These are phyloP conservation scores for Brenthis hecate DNA, from an alignment of 2,888 invertebrate genomes.

Conservation along the genomic window DNA sequence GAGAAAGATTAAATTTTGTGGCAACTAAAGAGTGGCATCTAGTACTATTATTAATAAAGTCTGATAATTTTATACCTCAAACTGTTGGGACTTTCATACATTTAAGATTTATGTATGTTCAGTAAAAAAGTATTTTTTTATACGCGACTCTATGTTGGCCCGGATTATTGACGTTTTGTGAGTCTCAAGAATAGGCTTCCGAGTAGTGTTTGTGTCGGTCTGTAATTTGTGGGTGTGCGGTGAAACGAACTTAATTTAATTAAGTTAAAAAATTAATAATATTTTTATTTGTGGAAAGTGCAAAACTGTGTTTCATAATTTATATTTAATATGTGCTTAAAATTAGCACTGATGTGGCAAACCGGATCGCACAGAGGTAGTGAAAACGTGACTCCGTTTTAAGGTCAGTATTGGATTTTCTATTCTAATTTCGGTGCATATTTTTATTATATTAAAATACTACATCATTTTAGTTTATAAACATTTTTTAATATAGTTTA, in stretches of 20 bases:
- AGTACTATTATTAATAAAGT: neutral
- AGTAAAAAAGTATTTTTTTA: slow-evolving; percentile 8
- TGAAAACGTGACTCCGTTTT: slow-evolving; percentile 75
- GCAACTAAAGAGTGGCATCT: slow-evolving; percentile 13
- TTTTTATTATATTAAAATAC: neutral
- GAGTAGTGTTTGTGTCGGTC: slow-evolving; percentile 66
- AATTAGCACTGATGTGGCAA: slow-evolving; percentile 77
- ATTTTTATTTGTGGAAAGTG: slow-evolving; percentile 48
- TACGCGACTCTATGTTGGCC: slow-evolving; percentile 44
- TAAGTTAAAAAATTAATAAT: slow-evolving; percentile 41
- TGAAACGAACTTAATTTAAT: slow-evolving; percentile 46
- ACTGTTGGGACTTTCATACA: neutral
- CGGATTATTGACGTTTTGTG: slow-evolving; percentile 76
- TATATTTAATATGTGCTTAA: slow-evolving; percentile 61
- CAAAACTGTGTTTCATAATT: slow-evolving; percentile 42
- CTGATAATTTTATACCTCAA: neutral
- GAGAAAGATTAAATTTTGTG: slow-evolving; percentile 18
- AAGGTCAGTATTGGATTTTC: slow-evolving; percentile 68
- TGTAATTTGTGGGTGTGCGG: slow-evolving; percentile 62
- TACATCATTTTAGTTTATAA: neutral
- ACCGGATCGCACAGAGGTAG: slow-evolving; percentile 72
- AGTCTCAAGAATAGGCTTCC: slow-evolving; percentile 59
- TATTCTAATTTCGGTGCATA: slow-evolving; percentile 32
- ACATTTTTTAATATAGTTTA: too few relatives aligned
- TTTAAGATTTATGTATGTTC: slow-evolving; percentile 6